Percentiles rank a stretch among this genome's conserved stretches.
Conservation (phyloP, 2,797 vertebrate genomes). For the Sebastes umbrosus region DNA sequence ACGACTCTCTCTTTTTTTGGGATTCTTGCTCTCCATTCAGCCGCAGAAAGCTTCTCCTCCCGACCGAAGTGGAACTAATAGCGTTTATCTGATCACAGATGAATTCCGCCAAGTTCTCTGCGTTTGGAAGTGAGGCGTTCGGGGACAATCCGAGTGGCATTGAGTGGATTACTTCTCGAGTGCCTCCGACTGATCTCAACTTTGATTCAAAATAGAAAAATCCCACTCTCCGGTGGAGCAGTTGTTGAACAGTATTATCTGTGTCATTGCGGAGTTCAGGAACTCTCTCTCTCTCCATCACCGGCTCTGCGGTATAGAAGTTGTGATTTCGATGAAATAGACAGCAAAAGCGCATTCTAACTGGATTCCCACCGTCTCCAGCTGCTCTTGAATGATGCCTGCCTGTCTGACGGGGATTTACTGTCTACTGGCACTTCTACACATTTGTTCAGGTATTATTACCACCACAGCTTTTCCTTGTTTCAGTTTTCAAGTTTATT, state of each 20-base stretch:
- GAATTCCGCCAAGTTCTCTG: conserved; percentile 66
- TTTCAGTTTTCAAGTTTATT: no score
- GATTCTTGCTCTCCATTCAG: neutral
- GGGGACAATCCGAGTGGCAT: conserved; percentile 28
- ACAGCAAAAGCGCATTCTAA: conserved; percentile 8
- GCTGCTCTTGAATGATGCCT: conserved; percentile 75
- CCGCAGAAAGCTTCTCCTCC: neutral
- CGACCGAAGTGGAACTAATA: conserved; percentile 24
- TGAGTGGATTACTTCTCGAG: conserved; percentile 50
- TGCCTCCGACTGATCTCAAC: conserved; percentile 60
- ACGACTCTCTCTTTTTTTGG: neutral
- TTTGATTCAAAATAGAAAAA: conserved; percentile 38
- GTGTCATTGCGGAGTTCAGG: conserved; percentile 25
- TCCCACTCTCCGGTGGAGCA: conserved; percentile 12
- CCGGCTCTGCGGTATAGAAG: conserved; percentile 37
- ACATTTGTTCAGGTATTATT: conserved; percentile 75
- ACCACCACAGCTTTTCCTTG: neutral
- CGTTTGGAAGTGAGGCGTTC: conserved; percentile 52
- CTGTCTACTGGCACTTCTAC: conserved; percentile 73
- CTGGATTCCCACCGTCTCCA: conserved; percentile 63
- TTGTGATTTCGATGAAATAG: conserved; percentile 64
- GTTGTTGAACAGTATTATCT: conserved; percentile 31
- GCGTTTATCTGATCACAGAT: conserved; percentile 52
- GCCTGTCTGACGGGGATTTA: conserved; percentile 67
- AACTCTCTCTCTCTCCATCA: conserved; percentile 28